Base-by-base conservation (phyloP, 2,888 invertebrate species). In the Parelbella ahira region DNA sequence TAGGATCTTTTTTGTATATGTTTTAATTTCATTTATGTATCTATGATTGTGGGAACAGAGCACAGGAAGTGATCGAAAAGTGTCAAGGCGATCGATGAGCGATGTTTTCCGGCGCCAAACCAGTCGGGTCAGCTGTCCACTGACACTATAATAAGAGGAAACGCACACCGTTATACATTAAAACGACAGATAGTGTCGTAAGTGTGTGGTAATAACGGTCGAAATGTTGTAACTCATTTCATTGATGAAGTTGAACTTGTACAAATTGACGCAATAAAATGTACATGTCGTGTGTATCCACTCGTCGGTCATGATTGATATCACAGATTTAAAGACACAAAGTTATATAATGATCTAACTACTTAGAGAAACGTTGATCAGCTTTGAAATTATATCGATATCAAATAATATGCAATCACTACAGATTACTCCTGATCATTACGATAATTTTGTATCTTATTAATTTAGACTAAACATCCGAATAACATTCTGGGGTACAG, bases 21-120 rank as follows among this genome's bases (percentile, higher is more conserved):
- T 27, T 23, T 23, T 23, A 28, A 21, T 21, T 33, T 27, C 19
- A 21, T 28, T 4, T 6, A 18, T 42, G 23, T 32, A 32, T 25
- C 21, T 42, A 25, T 33, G 41, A 12, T 46, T 52, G 54, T 58
- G 54, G 56, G 63, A 58, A 53, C 51, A 45, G 51, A 47, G 41
- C 44, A 60, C 74, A 70, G 80, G 80, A 82, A 75, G 66, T 60
- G 67, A 64, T 65, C 54, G 60, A 66, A 58, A 69, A 73, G 70
- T 72, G 72, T 61, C 67, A 68, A 61, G 67, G 60, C 62, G 59
- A 56, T 53, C 64, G 63, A 66, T 71, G 73, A 76, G 60, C 59
- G 71, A 66, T 58, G 56, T 52, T 63, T 73, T 81, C 81, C 81
- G 78, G 64, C 56, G 55, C 51, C 63, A 57, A 65, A 60, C 56